Conservation (phyloP, 1,140 invertebrate genomes). For the Cryptotermes secundus region DNA sequence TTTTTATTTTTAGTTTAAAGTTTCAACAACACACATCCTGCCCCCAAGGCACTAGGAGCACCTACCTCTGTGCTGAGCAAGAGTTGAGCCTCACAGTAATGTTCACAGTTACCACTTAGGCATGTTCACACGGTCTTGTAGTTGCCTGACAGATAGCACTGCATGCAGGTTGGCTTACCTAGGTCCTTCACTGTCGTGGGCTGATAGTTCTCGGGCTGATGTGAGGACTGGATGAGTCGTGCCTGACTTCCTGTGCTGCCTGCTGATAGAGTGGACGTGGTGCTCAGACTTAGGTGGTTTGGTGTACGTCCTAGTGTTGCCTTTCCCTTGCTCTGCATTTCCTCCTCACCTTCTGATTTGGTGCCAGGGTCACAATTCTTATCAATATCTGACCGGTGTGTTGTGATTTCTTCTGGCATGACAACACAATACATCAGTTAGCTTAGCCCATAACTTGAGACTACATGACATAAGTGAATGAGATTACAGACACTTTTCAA, state of each 20-base stretch:
- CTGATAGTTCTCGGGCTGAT: conserved; percentile 86
- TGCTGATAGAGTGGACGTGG: conserved; percentile 89
- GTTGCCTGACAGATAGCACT: conserved; percentile 61
- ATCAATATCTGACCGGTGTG: conserved; percentile 22
- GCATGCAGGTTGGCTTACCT: conserved; percentile 72
- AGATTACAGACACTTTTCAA: too few relatives aligned
- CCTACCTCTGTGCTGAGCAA: conserved; percentile 2
- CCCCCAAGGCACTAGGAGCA: not conserved
- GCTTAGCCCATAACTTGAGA: too few relatives aligned
- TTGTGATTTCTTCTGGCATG: not conserved
- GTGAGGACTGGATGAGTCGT: conserved; percentile 88
- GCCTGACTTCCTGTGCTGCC: conserved; percentile 92
- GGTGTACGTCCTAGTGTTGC: conserved; percentile 75
- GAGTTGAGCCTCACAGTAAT: not conserved
- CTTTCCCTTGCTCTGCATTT: conserved; percentile 68
- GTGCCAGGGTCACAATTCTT: conserved; percentile 66
- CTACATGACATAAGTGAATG: too few relatives aligned
- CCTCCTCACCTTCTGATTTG: conserved; percentile 86
- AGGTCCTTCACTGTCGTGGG: conserved; percentile 80
- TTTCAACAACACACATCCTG: not conserved
- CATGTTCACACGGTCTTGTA: conserved; percentile 37
- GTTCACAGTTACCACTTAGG: not conserved
- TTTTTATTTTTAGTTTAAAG: not conserved
- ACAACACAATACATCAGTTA: conserved; percentile 2
- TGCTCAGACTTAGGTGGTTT: conserved; percentile 89